phyloP scores from a whole-genome alignment of 1,140 invertebrate genomes.

The Monomorium pharaonis region DNA sequence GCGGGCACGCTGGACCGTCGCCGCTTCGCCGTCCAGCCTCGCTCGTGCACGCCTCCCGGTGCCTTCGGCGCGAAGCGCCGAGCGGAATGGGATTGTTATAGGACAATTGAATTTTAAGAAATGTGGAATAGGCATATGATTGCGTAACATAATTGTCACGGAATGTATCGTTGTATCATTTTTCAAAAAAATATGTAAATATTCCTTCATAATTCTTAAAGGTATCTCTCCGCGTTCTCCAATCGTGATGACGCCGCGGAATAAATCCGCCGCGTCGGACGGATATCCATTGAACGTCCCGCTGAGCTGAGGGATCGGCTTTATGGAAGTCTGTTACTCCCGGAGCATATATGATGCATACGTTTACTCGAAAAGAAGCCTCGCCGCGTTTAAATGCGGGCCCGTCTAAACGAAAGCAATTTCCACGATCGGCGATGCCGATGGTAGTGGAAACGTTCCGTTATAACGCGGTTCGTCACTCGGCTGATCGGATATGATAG shows the following conservation, averaged over 20 bases:
- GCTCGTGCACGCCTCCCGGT: background rate
- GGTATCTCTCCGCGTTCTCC: background rate
- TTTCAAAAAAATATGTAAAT: too few species aligned
- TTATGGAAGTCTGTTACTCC: background rate
- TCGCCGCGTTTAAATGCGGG: too few species aligned
- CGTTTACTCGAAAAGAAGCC: background rate
- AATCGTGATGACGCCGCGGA: background rate
- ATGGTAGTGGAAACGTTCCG: slow-evolving; percentile 5
- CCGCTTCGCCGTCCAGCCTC: background rate
- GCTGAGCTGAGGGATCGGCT: background rate
- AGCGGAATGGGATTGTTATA: background rate
- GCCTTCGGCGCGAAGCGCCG: background rate
- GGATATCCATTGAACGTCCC: background rate
- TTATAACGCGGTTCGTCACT: slow-evolving; percentile 48
- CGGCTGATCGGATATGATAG: slow-evolving; percentile 49
- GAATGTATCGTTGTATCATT: background rate
- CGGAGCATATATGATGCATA: background rate
- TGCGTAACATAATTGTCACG: background rate
- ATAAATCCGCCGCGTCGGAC: background rate
- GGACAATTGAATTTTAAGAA: background rate
- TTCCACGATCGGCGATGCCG: background rate
- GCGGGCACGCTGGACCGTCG: background rate
- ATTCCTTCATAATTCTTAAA: background rate
- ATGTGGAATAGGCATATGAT: too few species aligned
- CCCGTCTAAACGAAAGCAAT: background rate